These are phyloP conservation scores for Hapalemur alaotrensis DNA, from an alignment of 2,797 vertebrate species.

Conservation along the genomic window DNA sequence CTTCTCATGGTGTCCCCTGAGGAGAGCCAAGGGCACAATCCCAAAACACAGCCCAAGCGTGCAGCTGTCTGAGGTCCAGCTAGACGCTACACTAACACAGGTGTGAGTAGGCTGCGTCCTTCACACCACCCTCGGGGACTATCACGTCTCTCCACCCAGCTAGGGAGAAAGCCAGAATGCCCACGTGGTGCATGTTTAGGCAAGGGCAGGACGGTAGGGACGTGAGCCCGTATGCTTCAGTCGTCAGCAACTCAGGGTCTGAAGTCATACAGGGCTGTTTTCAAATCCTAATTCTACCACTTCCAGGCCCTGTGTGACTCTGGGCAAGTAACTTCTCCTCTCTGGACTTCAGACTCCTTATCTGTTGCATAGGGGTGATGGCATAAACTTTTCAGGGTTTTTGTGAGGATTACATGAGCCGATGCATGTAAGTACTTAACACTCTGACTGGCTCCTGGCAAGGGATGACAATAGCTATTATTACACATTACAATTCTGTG, in stretches of 20 bases:
- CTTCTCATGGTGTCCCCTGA: background rate
- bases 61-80: background rate
- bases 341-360: background rate
- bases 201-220: background rate
- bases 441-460: background rate
- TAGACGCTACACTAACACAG: background rate
- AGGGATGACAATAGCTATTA: background rate
- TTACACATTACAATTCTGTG: background rate
- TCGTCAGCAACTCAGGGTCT: background rate
- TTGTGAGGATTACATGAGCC: background rate
- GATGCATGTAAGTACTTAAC: background rate
- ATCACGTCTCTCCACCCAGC: background rate
- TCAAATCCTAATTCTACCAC: background rate
- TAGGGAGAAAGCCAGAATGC: background rate
- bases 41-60: background rate
- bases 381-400: background rate
- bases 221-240: background rate
- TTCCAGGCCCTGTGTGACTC: background rate
- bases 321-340: background rate
- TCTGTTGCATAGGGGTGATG: background rate
- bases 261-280: background rate
- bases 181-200: background rate
- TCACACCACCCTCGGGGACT: background rate
- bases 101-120: background rate
- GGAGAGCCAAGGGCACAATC: slow-evolving; percentile 2